Evolutionary conservation across 2,113 vertebrate genomes (phyloP), one percentile per base, ranked within the genome.

Genomic region (Microtus ochrogaster): DNA sequence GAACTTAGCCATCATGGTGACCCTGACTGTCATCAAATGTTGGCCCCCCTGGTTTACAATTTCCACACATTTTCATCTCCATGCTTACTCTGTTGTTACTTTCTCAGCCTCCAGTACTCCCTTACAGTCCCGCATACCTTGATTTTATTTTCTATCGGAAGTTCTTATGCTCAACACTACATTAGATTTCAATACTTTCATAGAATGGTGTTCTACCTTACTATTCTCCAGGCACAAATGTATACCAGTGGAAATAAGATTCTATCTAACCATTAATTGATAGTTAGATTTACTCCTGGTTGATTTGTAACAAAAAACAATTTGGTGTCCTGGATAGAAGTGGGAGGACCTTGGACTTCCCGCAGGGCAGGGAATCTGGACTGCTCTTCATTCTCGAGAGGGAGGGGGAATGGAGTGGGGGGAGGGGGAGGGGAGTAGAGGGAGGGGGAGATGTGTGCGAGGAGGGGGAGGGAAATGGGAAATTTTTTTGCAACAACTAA

Each of bases 211-310:
- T 65, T 89, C n/a, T 28, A 83, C 79, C 39, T 68, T 33, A 30
- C 4, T 52, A 17, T 92, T 68, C 76, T 76, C 28, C 2, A 33
- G 17, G 17, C 14, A 90, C 22, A 90, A 90, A 92, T 70, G 1
- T 4, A 66, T 84, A n/a, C 47, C 0, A 87, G 1, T 39, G 10
- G 30, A 70, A 44, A 52, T 17, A n/a, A 36, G 93, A 61, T 36
- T 85, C 16, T 78, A 47, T 95, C 70, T 49, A 78, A 17, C 16
- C 86, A 86, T 11, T 36, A 91, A 88, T 66, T 73, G 66, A 4
- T 44, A 58, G 70, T 77, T 90, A 61, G 55, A 95, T 58, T 49
- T 61, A 93, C 63, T 85, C 82, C 47, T 93, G 66, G n/a, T 63
- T 70, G n/a, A 52, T 30, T 17, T 21, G 24, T 9, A 63, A 7